Conservation (phyloP, 2,113 vertebrate species). For the Pedetes capensis region DNA sequence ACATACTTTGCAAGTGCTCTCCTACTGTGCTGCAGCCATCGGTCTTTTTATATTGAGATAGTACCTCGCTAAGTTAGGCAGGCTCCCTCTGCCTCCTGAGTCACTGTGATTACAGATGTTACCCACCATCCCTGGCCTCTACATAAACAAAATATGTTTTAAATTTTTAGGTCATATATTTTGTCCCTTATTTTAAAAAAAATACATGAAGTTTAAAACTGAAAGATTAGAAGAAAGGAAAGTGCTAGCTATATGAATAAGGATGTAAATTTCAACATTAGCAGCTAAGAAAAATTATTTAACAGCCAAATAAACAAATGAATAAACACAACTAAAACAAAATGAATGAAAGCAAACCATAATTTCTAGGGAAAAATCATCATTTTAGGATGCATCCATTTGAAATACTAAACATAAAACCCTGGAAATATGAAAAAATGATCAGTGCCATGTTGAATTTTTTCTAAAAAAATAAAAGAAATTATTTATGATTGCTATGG, state of each 20-base stretch:
- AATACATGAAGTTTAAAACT: neutral
- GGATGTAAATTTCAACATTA: neutral
- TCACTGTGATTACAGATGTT: no score
- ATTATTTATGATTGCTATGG: neutral
- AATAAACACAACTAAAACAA: conserved; percentile 13
- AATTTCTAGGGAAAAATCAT: neutral
- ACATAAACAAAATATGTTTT: neutral
- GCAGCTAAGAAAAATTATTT: neutral
- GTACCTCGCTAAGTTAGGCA: no score
- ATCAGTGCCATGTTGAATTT: neutral
- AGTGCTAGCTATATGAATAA: neutral
- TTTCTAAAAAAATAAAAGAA: neutral
- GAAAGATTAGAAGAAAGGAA: neutral
- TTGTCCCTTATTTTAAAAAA: neutral
- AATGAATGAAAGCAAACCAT: neutral
- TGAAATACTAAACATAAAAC: neutral
- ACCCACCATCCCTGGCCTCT: no score
- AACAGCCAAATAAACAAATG: neutral
- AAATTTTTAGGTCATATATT: neutral
- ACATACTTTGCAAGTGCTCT: no score
- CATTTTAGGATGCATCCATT: neutral
- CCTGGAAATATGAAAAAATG: neutral
- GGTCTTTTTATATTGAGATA: no score
- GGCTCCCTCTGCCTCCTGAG: no score
- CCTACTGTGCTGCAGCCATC: no score